Evolutionary conservation across 2,797 vertebrate genomes (phyloP).

Genomic region (Lithobates pipiens): DNA sequence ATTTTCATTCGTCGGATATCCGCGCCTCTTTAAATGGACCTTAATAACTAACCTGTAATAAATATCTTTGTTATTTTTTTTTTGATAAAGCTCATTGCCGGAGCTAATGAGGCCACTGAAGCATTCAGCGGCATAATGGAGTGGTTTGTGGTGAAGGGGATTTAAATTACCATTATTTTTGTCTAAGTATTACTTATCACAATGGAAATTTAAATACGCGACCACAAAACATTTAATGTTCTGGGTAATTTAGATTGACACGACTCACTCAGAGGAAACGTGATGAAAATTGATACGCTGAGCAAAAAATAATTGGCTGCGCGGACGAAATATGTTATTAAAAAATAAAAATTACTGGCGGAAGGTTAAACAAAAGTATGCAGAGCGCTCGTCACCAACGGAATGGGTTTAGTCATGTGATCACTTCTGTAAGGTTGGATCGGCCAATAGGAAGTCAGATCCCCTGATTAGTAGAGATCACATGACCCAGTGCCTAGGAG

Average conservation of each 20-base stretch:
- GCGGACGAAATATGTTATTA: constrained; percentile 36
- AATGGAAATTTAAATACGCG: constrained; percentile 46
- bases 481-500: no score
- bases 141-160: constrained; percentile 7
- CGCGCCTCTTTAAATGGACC: constrained; percentile 4
- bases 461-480: no score
- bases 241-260: constrained; percentile 44
- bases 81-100: background rate
- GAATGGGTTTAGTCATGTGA: no score
- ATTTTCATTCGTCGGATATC: background rate
- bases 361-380: constrained; percentile 16
- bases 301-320: constrained; percentile 26
- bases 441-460: no score
- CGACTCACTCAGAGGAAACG: constrained; percentile 33
- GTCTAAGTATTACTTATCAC: constrained; percentile 51
- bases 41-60: constrained; percentile 39
- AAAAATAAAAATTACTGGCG: constrained; percentile 21
- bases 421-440: no score
- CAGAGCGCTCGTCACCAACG: no score
- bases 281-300: constrained; percentile 28
- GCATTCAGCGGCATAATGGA: constrained; percentile 37
- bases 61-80: constrained; percentile 38
- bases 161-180: constrained; percentile 40
- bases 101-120: constrained; percentile 40
- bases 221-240: constrained; percentile 42